phyloP scores from a whole-genome alignment of 2,797 vertebrate genomes.

The Hephaestus fuliginosus region DNA sequence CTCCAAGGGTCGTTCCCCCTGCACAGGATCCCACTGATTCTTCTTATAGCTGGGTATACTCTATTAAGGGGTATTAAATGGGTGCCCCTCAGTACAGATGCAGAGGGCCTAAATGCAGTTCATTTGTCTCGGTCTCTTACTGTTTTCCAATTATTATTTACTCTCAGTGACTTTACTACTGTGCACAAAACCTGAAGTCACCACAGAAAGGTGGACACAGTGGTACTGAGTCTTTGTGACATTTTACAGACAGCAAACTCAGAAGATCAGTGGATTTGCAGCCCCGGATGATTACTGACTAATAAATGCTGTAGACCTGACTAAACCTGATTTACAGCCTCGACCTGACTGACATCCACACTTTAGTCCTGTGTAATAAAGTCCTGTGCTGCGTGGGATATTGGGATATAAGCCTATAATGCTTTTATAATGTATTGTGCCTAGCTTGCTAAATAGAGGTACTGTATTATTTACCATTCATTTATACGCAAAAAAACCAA shows the following conservation, averaged over 20 bases:
- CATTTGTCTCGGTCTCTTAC: neutral
- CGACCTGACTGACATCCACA: constrained; percentile 12
- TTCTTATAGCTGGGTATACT: neutral
- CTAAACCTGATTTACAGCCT: neutral
- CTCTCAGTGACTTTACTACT: neutral
- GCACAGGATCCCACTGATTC: constrained; percentile 15
- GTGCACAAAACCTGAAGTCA: neutral
- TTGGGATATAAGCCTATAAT: constrained; percentile 30
- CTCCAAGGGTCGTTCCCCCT: constrained; percentile 3
- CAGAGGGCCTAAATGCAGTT: neutral
- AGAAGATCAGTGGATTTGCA: neutral
- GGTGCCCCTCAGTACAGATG: constrained; percentile 2
- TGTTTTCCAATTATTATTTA: constrained; percentile 13
- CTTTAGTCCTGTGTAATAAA: constrained; percentile 29
- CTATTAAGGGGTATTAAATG: neutral
- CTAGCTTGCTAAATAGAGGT: constrained; percentile 14
- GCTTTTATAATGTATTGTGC: constrained; percentile 27
- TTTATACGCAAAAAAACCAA: constrained; percentile 22
- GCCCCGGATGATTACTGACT: neutral
- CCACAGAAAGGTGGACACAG: neutral
- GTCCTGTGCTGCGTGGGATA: constrained; percentile 3
- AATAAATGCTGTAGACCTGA: neutral
- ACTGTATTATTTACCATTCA: constrained; percentile 12
- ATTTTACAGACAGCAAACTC: neutral
- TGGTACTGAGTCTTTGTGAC: neutral